phyloP scores from a whole-genome alignment of 1,140 invertebrate genomes.

The Drosophila neocordata region DNA sequence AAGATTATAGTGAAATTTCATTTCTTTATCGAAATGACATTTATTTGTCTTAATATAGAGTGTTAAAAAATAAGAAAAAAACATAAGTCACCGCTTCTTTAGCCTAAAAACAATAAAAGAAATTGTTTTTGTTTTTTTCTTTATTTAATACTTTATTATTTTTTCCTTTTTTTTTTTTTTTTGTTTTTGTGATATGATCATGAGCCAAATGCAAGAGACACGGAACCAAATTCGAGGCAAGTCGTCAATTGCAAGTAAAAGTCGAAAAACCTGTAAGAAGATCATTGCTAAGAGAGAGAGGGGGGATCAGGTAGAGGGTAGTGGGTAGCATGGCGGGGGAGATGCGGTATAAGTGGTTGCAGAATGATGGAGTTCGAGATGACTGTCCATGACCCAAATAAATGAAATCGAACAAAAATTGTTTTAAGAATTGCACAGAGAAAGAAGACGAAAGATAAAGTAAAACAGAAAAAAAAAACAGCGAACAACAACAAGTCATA shows the following conservation, averaged over 20 bases:
- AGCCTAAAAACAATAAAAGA: background rate
- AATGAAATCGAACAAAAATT: slow-evolving; percentile 62
- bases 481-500: background rate
- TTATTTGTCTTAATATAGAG: too few species aligned
- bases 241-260: slow-evolving; percentile 69
- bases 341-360: background rate
- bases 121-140: too few species aligned
- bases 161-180: background rate
- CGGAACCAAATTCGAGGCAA: slow-evolving; percentile 61
- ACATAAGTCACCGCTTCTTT: slow-evolving; percentile 50
- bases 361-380: slow-evolving; percentile 42
- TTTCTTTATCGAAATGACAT: background rate
- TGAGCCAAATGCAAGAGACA: slow-evolving; percentile 48
- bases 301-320: background rate
- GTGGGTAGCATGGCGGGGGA: too few species aligned
- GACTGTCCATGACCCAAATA: slow-evolving; percentile 79
- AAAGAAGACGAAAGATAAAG: slow-evolving; percentile 14
- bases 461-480: background rate
- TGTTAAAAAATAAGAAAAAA: too few species aligned
- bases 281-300: background rate
- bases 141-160: background rate
- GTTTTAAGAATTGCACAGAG: slow-evolving; percentile 60
- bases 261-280: slow-evolving; percentile 75
- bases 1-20: slow-evolving; percentile 54
- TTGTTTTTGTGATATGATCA: slow-evolving; percentile 27